Evolutionary conservation across 2,113 vertebrate species (phyloP), one percentile per base, ranked within the genome.

Genomic region (Eudyptes chrysolophus): DNA sequence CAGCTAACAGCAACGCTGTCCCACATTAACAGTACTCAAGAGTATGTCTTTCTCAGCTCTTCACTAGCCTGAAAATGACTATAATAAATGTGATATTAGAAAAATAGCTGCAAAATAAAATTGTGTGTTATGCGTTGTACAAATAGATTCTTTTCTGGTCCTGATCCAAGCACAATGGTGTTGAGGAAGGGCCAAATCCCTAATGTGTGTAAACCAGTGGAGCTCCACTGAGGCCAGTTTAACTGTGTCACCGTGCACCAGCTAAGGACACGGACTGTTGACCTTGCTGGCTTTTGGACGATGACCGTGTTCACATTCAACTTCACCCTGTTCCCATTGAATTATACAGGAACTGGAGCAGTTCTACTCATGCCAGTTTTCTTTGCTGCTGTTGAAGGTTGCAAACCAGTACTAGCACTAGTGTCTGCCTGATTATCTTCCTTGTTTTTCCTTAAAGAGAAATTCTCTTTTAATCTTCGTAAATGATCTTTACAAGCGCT

Each of bases 401-500:
- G 22, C 44, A 87, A 85, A 84, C 8, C 30, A 46, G 6, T 20
- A 69, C 29, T 66, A 4, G 2, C 40, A 70, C 14, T 57, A 57
- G 18, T 51, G 51, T 54, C 49, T 85, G 22, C 83, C 57, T 89
- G 84, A 84, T 94, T 89, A 9, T 79, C 36, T 66, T 80, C 54
- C 64, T 81, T 87, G 42, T 36, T 92, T 89, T 89, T 34, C 44
- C 81, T 84, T 92, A 58, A 88, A 93, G 79, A 86, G 46, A 95
- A 94, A 80, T 58, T 62, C 20, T 95, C 34, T 87, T 94, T 96
- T 94, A 91, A 96, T 91, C 80, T 89, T 94, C 36, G 21, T 82
- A 96, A 96, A 87, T 91, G 64, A 89, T 92, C 65, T 92, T 95
- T 88, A 88, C 51, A 92, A 66, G 46, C 6, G 0, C 51, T 75